Evolutionary conservation across 2,888 invertebrate species (phyloP).

Genomic region (Asteroscopus sphinx): DNA sequence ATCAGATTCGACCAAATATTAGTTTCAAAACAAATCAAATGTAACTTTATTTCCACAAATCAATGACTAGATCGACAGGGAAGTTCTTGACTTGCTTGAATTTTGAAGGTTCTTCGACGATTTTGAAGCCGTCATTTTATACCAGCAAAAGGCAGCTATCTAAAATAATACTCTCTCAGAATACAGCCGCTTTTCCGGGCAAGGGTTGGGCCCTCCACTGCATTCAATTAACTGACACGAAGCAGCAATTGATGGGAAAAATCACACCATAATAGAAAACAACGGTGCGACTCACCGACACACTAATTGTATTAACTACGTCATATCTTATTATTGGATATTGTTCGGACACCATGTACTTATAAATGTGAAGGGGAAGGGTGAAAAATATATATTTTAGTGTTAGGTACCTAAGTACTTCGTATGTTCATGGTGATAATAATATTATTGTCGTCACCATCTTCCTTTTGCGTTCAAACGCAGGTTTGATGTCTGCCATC

Average conservation of each 20-base stretch:
- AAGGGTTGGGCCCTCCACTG: constrained; percentile 68
- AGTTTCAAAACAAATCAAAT: no score
- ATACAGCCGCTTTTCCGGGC: constrained; percentile 51
- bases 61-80: no score
- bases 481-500: no score
- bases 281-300: constrained; percentile 55
- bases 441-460: no score
- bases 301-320: constrained; percentile 51
- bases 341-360: constrained; percentile 5
- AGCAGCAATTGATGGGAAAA: constrained; percentile 67
- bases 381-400: constrained; percentile 5
- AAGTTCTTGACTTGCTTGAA: no score
- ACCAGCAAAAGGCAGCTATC: no score
- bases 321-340: constrained; percentile 39
- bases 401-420: not conserved
- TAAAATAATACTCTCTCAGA: constrained; percentile 46
- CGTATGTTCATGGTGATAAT: no score
- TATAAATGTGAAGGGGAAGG: constrained; percentile 11
- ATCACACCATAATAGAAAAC: constrained; percentile 67
- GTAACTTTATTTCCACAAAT: no score
- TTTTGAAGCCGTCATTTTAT: no score
- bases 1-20: no score
- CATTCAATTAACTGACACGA: constrained; percentile 70
- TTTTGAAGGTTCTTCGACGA: no score
- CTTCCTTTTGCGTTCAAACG: no score